Evolutionary conservation across 2,888 invertebrate genomes (phyloP).

Genomic region (Drosophila quinaria): DNA sequence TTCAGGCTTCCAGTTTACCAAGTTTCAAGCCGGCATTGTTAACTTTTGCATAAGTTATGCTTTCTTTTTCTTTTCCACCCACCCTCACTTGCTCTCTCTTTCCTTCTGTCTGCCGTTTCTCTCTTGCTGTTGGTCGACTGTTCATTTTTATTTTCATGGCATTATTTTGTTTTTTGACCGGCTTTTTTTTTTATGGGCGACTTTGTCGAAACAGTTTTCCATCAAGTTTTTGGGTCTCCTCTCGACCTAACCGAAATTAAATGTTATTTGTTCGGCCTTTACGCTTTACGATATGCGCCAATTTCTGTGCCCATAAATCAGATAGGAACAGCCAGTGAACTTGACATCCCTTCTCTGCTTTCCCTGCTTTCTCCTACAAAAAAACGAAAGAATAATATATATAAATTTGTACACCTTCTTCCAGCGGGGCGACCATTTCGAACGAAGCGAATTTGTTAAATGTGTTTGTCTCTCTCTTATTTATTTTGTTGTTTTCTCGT

Average conservation of each 20-base stretch:
- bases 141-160: constrained; percentile 66
- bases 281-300: constrained; percentile 67
- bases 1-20: constrained; percentile 52
- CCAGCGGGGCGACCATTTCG: constrained; percentile 43
- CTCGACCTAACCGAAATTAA: constrained; percentile 61
- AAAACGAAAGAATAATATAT: neutral
- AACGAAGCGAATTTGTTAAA: constrained; percentile 54
- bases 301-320: constrained; percentile 69
- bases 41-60: constrained; percentile 66
- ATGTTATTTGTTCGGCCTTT: constrained; percentile 71
- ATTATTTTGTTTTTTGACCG: constrained; percentile 54
- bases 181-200: constrained; percentile 34
- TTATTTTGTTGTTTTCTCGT: constrained; percentile 14
- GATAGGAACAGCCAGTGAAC: constrained; percentile 25
- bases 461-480: constrained; percentile 25
- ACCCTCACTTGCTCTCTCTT: neutral
- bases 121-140: constrained; percentile 13
- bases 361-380: neutral
- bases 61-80: neutral
- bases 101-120: neutral
- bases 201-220: constrained; percentile 63
- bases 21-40: constrained; percentile 21
- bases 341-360: neutral
- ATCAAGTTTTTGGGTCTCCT: constrained; percentile 59
- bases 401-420: constrained; percentile 63